Conservation (phyloP, 2,888 invertebrate genomes). For the Meliscaeva auricollis region DNA sequence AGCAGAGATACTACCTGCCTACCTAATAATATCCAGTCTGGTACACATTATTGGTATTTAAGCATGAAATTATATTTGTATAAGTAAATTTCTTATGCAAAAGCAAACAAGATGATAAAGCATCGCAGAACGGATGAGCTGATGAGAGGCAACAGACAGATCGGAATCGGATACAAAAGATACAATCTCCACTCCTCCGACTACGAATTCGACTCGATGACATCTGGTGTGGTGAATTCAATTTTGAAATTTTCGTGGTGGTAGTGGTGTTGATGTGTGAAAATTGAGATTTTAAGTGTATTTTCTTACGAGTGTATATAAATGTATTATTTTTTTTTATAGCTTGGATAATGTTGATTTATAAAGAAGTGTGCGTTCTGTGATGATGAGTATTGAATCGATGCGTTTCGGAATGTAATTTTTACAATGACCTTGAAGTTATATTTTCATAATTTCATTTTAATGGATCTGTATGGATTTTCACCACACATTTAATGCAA, state of each 20-base stretch:
- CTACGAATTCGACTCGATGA: conserved; percentile 29
- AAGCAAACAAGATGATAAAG: conserved; percentile 5
- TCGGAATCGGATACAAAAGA: conserved; percentile 43
- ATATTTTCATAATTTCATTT: conserved; percentile 65
- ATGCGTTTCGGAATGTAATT: conserved; percentile 76
- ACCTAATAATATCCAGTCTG: not conserved
- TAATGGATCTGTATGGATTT: conserved; percentile 36
- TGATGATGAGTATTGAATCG: conserved; percentile 44
- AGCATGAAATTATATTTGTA: not conserved
- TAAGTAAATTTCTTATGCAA: not conserved
- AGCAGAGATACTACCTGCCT: no score
- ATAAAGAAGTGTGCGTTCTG: conserved; percentile 48
- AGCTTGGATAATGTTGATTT: conserved; percentile 30
- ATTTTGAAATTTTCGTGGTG: conserved; percentile 23
- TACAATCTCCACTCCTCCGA: conserved; percentile 38
- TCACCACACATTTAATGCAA: conserved; percentile 44
- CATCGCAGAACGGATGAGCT: conserved; percentile 2
- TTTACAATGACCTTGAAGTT: conserved; percentile 77
- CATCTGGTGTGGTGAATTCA: conserved; percentile 73
- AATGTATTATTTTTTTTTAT: conserved; percentile 40
- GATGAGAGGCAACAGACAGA: conserved; percentile 43
- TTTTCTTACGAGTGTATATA: not conserved
- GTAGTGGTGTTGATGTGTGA: conserved; percentile 46
- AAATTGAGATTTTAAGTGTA: conserved; percentile 12
- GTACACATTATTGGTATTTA: not conserved